Percentiles rank a stretch among this genome's conserved stretches.
phyloP scores from a whole-genome alignment of 23 tunicate genomes.

The Oikopleura vanhoeffeni region DNA sequence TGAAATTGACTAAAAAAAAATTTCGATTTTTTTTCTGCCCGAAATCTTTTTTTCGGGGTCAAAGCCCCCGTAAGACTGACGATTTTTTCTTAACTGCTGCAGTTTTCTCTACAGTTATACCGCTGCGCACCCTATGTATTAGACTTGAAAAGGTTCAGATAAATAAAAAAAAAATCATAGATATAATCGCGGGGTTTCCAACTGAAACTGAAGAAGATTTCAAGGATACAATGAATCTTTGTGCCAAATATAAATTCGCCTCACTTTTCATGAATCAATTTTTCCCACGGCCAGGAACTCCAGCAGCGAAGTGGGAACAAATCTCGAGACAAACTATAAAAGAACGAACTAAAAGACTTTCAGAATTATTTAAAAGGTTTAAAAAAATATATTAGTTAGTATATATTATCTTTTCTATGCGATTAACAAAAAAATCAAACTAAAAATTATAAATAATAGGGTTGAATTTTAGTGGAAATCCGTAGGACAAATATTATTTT shows the following conservation, averaged over 20 bases:
- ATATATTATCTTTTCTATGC: not conserved
- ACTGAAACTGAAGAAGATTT: slow-evolving; percentile 84
- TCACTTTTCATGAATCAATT: slow-evolving; percentile 90
- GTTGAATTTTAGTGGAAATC: too few relatives aligned
- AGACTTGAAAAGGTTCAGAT: too few relatives aligned
- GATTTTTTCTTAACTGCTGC: too few relatives aligned
- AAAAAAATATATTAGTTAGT: not conserved
- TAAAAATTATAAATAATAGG: too few relatives aligned
- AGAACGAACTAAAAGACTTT: slow-evolving; percentile 53
- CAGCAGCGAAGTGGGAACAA: slow-evolving; percentile 85
- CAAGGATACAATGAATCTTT: slow-evolving; percentile 56
- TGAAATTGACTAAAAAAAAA: not conserved
- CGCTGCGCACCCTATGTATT: too few relatives aligned
- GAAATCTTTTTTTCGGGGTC: not conserved
- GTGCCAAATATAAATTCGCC: slow-evolving; percentile 66
- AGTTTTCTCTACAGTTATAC: too few relatives aligned
- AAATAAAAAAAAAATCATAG: slow-evolving; percentile 21
- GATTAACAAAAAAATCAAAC: not conserved
- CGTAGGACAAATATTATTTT: slow-evolving; percentile 1
- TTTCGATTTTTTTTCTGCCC: not conserved
- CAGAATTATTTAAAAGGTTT: slow-evolving; percentile 55
- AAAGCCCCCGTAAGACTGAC: too few relatives aligned
- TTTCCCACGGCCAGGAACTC: slow-evolving; percentile 92
- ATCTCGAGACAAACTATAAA: slow-evolving; percentile 77
- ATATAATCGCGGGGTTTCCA: slow-evolving; percentile 95